Percentiles rank a stretch among this genome's conserved stretches.
These are phyloP conservation scores for Arctia plantaginis DNA, from an alignment of 2,888 invertebrate species.

Conservation along the genomic window DNA sequence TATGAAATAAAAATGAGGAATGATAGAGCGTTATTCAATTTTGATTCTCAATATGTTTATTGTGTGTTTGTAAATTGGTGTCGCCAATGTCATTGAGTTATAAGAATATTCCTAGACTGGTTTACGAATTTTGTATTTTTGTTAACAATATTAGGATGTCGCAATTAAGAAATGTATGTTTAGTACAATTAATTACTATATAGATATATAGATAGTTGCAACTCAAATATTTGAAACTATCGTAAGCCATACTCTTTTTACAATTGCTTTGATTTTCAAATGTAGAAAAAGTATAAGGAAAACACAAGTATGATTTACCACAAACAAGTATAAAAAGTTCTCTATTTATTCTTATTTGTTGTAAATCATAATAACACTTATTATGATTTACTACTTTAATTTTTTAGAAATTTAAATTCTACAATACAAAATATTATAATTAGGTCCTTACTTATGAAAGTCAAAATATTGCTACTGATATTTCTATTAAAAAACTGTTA, in stretches of 20 bases:
- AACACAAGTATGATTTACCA: too few relatives aligned
- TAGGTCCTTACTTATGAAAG: not conserved
- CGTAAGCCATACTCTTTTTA: not conserved
- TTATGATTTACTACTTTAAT: too few relatives aligned
- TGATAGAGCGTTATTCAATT: not conserved
- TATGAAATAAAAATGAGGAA: not conserved
- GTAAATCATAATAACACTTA: not conserved
- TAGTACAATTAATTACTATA: slow-evolving; percentile 2
- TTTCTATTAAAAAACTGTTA: not conserved
- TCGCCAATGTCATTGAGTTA: slow-evolving; percentile 6
- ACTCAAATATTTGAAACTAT: not conserved
- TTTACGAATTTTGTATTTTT: not conserved
- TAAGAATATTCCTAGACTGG: slow-evolving; percentile 3
- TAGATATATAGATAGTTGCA: too few relatives aligned
- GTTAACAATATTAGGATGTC: not conserved
- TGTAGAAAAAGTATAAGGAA: not conserved
- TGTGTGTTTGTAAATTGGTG: not conserved
- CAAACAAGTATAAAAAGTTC: too few relatives aligned
- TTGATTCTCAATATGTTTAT: not conserved
- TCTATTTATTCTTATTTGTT: not conserved
- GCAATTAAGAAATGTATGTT: not conserved
- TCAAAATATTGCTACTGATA: not conserved
- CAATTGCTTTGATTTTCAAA: not conserved
- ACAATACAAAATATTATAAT: not conserved
- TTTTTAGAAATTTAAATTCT: not conserved